Percentiles rank a stretch among this genome's conserved stretches.
Conservation (phyloP, 2,888 invertebrate species). For the Linnaemya vulpina region DNA sequence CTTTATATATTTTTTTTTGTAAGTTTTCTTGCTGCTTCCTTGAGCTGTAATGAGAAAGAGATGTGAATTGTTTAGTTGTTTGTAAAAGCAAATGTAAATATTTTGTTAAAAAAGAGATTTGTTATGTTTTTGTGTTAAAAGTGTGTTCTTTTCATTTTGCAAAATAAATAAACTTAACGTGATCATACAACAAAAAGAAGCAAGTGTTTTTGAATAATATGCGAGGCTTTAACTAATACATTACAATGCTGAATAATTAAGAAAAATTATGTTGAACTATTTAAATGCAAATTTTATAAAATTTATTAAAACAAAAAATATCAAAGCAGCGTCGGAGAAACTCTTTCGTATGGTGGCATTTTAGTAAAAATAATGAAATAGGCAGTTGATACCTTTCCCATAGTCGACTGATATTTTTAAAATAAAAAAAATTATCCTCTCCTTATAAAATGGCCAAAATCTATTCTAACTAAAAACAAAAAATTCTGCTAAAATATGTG, state of each 20-base stretch:
- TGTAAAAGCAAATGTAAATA: constrained; percentile 64
- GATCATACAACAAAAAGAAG: neutral
- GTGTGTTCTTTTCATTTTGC: constrained; percentile 18
- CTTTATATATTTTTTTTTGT: constrained; percentile 38
- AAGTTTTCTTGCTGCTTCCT: constrained; percentile 44
- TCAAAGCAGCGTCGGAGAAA: no score
- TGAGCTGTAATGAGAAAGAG: constrained; percentile 60
- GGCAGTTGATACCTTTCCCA: no score
- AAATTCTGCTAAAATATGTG: no score
- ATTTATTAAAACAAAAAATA: no score
- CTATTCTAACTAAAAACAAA: no score
- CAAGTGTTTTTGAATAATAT: neutral
- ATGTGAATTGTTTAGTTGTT: constrained; percentile 55
- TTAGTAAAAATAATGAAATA: no score
- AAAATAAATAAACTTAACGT: constrained; percentile 23
- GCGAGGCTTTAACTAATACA: neutral
- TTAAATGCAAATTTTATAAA: no score
- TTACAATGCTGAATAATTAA: neutral
- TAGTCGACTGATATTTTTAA: no score
- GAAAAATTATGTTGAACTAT: no score
- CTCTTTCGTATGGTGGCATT: no score
- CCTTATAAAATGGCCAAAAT: no score
- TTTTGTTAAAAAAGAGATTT: constrained; percentile 45
- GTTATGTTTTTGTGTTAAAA: constrained; percentile 46
- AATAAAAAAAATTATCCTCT: no score